phyloP scores from a whole-genome alignment of 1,140 invertebrate genomes.

The Pogonomyrmex californicus region DNA sequence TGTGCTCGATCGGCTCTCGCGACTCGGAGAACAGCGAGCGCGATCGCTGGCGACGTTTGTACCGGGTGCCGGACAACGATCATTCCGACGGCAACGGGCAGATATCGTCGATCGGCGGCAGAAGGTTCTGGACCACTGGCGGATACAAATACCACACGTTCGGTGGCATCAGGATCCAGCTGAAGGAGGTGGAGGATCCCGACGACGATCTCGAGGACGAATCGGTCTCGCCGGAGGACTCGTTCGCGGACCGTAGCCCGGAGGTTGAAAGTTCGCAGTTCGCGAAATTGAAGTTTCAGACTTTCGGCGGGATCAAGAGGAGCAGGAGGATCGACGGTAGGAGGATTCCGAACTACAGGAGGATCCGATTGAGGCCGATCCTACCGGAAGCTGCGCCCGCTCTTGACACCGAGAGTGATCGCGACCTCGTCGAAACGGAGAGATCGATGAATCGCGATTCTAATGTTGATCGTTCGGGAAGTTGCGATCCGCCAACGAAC shows the following conservation, averaged over 20 bases:
- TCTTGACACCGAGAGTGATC: too few relatives aligned
- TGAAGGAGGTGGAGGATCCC: constrained; percentile 41
- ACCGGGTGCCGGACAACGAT: neutral
- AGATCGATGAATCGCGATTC: neutral
- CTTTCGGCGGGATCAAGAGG: constrained; percentile 80
- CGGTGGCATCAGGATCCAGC: constrained; percentile 76
- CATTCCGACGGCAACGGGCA: constrained; percentile 26
- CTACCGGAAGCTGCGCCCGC: neutral
- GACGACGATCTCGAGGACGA: constrained; percentile 41
- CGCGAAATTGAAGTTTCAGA: constrained; percentile 74
- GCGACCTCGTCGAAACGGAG: neutral
- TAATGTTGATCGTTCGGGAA: neutral
- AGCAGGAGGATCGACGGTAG: constrained; percentile 56
- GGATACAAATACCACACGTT: constrained; percentile 79
- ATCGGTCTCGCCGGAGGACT: neutral
- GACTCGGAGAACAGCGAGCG: constrained; percentile 33
- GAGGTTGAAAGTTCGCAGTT: constrained; percentile 45
- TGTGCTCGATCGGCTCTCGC: constrained; percentile 75
- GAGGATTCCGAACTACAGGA: constrained; percentile 57
- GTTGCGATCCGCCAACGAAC: constrained; percentile 5
- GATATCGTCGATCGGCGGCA: constrained; percentile 60
- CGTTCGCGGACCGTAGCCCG: neutral
- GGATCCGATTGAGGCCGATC: constrained; percentile 49
- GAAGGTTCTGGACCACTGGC: constrained; percentile 70
- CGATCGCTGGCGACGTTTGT: constrained; percentile 23